Evolutionary conservation across 1,140 invertebrate species (phyloP), one percentile per base, ranked within the genome.

Genomic region (Zaprionus ornatus): DNA sequence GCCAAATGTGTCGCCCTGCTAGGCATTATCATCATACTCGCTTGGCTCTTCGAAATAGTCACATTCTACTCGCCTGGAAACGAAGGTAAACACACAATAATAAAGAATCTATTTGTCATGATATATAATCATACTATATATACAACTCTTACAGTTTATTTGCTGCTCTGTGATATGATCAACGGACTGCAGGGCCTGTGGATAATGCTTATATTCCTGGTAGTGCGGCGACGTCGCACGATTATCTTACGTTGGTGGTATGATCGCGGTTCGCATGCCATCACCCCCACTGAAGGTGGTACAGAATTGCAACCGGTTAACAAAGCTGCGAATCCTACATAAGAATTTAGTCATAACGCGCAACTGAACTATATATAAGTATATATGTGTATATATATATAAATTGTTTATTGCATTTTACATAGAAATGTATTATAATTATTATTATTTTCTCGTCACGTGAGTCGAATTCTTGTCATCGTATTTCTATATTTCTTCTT

Each of bases 241-340:
- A 79, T 92, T 21, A 92, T 92, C n/a, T 37, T 91, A 17, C 75
- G 90, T 13, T 92, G 91, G 91, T 92, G 91, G 91, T 79, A 91
- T 40, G 91, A 92, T 69, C 77, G 91, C 17, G 91, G 91, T 10
- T 90, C 91, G 0, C 91, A 92, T 64, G 66, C 72, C n/a, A 80
- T 92, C 4, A 68, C 77, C 23, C 29, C 29, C 29, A 32, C 29
- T 32, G 61, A 77, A 29, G 62, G 69, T 7, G 63, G 77, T n/a
- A 87, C 88, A 4, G 91, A 92, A 57, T 37, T 92, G 65, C 79
- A 81, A 48, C 57, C 65, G 25, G 72, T 88, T 3, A 79, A 60
- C 45, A 88, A 82, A 72, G 69, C 57, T 21, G 42, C 42, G 19
- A 88, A 78, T 76, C 81, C 81, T 45, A 73, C 77, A 64, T 87